Base-by-base conservation (phyloP, 2,113 vertebrate species). In the Nothobranchius furzeri region DNA sequence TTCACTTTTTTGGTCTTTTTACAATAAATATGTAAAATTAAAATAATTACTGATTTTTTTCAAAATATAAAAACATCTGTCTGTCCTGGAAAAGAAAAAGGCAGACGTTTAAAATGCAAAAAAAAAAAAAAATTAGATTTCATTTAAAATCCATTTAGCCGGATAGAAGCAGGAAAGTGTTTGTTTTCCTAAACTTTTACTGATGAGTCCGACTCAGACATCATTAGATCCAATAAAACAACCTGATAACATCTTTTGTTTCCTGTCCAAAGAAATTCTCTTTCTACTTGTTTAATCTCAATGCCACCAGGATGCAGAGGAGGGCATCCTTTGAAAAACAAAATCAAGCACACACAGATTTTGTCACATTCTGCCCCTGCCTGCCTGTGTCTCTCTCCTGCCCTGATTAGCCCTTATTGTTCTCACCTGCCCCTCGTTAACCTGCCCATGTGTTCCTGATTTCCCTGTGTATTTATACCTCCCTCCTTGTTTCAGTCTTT, bases 151-250 rank as follows among this genome's bases (percentile, higher is more conserved):
- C 9, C 25, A 1, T 2, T 37, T 57, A 6, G n/a, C 37, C 30
- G 6, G 47, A 63, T 9, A 14, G 42, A 58, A 17, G 30, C 12
- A 17, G 36, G 8, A 13, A 30, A 60, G 20, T 20, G 20, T 20
- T 20, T 20, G 20, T 35, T 40, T 42, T 54, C 48, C 12, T 15
- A 46, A 59, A 24, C 37, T 71, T 45, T 57, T 50, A 42, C 48
- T 49, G 36, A 3, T 46, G 45, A 48, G 57, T 20, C 40, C n/a
- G 54, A 43, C 70, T 52, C 67, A 24, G 45, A 50, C 60, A 66
- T 58, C 54, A 60, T 68, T 60, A 40, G 51, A 65, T 72, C 56
- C 60, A 61, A 58, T 53, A 62, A 76, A 68, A 68, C 47, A 54
- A 14, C 17, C 6, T 0, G 35, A 73, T 59, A 52, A 6, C 49